A percentile compares a stretch with the other conserved stretches of the same genome.
Evolutionary conservation across 2,113 vertebrate genomes (phyloP).

Genomic region (Bubo scandiacus): DNA sequence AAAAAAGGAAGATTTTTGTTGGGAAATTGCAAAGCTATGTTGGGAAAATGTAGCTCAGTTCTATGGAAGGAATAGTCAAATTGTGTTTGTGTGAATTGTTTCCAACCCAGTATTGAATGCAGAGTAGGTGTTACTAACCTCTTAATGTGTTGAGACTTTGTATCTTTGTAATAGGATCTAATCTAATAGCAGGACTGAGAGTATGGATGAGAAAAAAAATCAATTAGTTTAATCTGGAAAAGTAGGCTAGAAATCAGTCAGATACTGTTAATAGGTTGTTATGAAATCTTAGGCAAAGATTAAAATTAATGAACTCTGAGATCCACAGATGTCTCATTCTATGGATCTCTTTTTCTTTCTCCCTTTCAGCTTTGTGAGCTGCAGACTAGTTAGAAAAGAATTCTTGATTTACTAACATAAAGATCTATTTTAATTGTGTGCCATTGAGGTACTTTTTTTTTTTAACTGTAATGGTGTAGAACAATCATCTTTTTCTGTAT

Average conservation of each 20-base stretch:
- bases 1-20: background rate
- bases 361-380: background rate
- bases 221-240: background rate
- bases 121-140: background rate
- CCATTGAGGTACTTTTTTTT: background rate
- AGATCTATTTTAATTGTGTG: background rate
- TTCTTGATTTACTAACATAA: background rate
- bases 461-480: background rate
- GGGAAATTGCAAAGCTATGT: background rate
- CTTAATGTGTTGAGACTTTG: background rate
- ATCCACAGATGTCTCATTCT: background rate
- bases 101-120: background rate
- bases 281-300: background rate
- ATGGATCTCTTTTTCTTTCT: background rate
- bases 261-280: background rate
- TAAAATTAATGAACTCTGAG: background rate
- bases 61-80: background rate
- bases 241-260: background rate
- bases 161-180: background rate
- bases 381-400: background rate
- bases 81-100: background rate
- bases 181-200: background rate
- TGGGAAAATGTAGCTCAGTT: background rate
- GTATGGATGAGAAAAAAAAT: background rate
- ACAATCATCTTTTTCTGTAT: rapidly evolving